Percentiles rank a stretch among this genome's conserved stretches.
Conservation (phyloP, 2,797 vertebrate species). For the Melopsittacus undulatus region DNA sequence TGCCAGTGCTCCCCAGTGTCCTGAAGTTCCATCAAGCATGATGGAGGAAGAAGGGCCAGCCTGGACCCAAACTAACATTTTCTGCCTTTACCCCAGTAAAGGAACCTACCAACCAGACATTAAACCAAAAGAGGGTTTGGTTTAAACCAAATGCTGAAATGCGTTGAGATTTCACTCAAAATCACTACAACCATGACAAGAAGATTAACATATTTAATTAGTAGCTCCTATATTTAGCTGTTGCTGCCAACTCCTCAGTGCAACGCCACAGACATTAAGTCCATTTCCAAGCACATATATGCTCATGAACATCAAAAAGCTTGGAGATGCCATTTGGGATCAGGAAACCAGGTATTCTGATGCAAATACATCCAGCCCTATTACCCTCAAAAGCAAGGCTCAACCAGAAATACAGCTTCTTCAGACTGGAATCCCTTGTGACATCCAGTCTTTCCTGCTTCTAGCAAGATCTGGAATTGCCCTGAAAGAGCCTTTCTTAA, state of each 20-base stretch:
- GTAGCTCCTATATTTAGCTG: neutral
- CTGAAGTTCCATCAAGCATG: neutral
- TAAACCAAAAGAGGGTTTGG: neutral
- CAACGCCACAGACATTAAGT: neutral
- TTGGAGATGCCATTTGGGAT: neutral
- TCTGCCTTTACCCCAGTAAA: neutral
- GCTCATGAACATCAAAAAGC: neutral
- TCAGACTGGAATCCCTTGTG: neutral
- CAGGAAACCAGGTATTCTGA: neutral
- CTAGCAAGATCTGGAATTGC: neutral
- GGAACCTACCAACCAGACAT: neutral
- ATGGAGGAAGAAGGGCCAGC: neutral
- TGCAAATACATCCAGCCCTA: neutral
- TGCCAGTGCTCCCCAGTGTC: neutral
- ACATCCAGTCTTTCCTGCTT: neutral
- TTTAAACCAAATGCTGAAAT: neutral
- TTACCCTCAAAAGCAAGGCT: neutral
- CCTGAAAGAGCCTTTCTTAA: neutral
- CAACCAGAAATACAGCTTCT: constrained; percentile 18
- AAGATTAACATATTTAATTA: neutral
- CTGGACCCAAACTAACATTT: neutral
- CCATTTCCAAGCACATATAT: neutral
- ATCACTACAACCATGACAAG: neutral
- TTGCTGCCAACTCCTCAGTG: neutral
- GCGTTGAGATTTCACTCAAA: neutral